Percentiles rank a stretch among this genome's conserved stretches.
Conservation (phyloP, 2,888 invertebrate species). For the Rambutsinella grinnellia region DNA sequence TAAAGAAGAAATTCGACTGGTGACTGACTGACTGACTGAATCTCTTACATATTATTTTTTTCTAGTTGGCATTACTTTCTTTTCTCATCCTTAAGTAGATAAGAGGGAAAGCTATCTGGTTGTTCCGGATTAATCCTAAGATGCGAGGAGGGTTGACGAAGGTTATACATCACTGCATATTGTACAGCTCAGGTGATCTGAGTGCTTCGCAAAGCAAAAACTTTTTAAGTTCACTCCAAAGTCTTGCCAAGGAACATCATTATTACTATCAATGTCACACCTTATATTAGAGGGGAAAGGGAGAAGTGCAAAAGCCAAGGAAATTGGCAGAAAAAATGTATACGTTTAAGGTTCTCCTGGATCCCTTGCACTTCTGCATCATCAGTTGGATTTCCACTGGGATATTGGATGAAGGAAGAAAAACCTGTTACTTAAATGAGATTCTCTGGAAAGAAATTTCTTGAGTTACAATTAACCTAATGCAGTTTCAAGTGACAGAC, state of each 20-base stretch:
- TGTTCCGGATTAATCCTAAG: neutral
- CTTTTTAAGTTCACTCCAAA: neutral
- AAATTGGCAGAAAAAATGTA: neutral
- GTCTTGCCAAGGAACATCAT: neutral
- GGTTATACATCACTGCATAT: conserved; percentile 13
- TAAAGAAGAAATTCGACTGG: conserved; percentile 38
- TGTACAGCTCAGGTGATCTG: conserved; percentile 18
- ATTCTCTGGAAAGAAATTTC: conserved; percentile 55
- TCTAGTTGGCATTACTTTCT: neutral
- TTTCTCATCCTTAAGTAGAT: conserved; percentile 15
- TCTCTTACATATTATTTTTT: neutral
- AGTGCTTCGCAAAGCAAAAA: neutral
- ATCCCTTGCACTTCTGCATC: neutral
- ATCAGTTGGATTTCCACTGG: neutral
- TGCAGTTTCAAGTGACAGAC: conserved; percentile 3
- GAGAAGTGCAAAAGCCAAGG: neutral
- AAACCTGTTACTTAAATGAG: conserved; percentile 66
- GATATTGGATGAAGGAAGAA: neutral
- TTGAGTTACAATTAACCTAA: neutral
- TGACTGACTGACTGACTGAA: conserved; percentile 42
- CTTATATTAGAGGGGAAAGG: neutral
- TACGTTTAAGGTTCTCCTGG: no score
- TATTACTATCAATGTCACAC: neutral
- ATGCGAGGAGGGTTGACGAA: conserved; percentile 12
- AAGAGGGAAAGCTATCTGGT: neutral